These are phyloP conservation scores for Zygothrica quintamaculata DNA, from an alignment of 2,888 invertebrate species.

Conservation along the genomic window DNA sequence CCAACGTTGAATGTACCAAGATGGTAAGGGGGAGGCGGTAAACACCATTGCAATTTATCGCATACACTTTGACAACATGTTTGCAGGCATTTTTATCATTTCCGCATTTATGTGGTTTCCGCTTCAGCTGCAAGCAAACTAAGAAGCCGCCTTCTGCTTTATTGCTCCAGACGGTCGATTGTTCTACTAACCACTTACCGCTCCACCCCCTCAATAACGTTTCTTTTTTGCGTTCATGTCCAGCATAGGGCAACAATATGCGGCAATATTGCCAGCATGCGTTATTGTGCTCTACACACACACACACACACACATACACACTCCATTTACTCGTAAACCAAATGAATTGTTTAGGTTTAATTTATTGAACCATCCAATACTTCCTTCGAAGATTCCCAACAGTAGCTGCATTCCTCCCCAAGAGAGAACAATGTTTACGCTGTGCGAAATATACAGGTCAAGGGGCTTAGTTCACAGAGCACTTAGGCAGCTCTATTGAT, in stretches of 20 bases:
- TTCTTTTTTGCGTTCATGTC: background rate
- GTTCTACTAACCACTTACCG: constrained; percentile 1
- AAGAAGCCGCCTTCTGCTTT: constrained; percentile 75
- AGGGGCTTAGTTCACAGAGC: constrained; percentile 22
- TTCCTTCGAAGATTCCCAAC: constrained; percentile 23
- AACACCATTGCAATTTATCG: constrained; percentile 78
- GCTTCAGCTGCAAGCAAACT: constrained; percentile 71
- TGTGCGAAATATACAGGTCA: constrained; percentile 9
- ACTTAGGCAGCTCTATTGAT: constrained; percentile 24
- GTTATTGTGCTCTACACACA: constrained; percentile 16
- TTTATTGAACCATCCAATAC: constrained; percentile 61
- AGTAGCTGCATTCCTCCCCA: constrained; percentile 21
- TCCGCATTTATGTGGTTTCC: constrained; percentile 81
- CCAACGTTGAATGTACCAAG: background rate
- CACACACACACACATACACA: constrained; percentile 27
- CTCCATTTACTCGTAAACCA: constrained; percentile 32
- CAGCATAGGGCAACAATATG: constrained; percentile 16
- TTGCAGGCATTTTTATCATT: constrained; percentile 78
- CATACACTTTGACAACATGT: constrained; percentile 76
- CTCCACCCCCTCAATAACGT: background rate
- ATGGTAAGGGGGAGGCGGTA: constrained; percentile 19
- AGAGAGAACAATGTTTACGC: constrained; percentile 4
- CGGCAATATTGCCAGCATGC: constrained; percentile 40
- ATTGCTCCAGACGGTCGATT: constrained; percentile 55
- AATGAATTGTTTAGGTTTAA: constrained; percentile 73